Percentiles rank a stretch among this genome's conserved stretches.
Conservation (phyloP, 37 sponge, comb jelly and placozoan species). For the Agelas oroides region DNA sequence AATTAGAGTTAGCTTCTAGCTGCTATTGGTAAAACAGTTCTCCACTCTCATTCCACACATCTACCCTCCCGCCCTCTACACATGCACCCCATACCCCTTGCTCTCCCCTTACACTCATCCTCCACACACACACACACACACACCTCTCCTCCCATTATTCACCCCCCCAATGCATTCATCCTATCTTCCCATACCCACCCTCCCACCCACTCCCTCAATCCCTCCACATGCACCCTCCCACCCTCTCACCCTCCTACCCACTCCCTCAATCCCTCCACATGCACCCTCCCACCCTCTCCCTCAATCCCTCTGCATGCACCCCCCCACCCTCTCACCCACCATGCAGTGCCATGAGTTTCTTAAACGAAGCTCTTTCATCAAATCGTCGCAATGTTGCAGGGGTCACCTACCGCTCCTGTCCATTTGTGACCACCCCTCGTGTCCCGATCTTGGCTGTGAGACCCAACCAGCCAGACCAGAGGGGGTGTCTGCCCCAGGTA, state of each 20-base stretch:
- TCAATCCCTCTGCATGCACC: neutral
- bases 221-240: neutral
- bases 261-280: neutral
- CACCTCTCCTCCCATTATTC: no score
- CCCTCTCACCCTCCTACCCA: no score
- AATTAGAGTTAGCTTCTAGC: no score
- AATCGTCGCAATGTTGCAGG: conserved; percentile 11
- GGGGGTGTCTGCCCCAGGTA: conserved; percentile 7
- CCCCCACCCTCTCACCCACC: no score
- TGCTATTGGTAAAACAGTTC: no score
- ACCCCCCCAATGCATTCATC: neutral
- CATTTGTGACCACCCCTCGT: neutral
- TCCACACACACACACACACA: no score
- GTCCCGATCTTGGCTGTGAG: conserved; percentile 25
- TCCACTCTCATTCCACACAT: no score
- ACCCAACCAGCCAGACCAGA: neutral
- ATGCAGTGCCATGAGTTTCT: conserved; percentile 56
- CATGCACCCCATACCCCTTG: no score
- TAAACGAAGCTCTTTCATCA: neutral
- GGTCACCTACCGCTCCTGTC: conserved; percentile 50
- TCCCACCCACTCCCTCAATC: neutral
- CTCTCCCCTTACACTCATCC: no score
- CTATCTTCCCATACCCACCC: no score
- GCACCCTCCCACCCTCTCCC: neutral
- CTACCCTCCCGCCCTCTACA: no score